Base-by-base conservation (phyloP, 2,888 invertebrate species). In the Portevinia maculata region DNA sequence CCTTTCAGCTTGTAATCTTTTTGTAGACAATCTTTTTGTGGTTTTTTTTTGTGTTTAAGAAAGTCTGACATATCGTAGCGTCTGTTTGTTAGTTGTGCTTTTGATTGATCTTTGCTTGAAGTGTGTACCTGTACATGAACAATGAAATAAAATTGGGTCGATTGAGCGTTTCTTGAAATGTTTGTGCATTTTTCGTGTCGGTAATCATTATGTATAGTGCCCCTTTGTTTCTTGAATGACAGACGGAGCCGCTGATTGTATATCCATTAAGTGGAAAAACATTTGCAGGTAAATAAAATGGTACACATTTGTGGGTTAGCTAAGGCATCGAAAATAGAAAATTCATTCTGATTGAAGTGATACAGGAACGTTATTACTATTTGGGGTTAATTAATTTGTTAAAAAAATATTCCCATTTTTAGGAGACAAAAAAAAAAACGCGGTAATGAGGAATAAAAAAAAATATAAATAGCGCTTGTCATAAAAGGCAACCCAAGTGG, bases 111-210 rank as follows among this genome's bases (percentile, higher is more conserved):
- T 67, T 67, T 79, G 62, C 32, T 69, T 48, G 41, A 34, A 41
- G 67, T 57, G 34, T 48, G 53, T 67, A n/a, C n/a, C n/a, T n/a
- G 19, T 19, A 44, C 17, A 41, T 48, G 24, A 15, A 62, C 15
- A 24, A 32, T 39, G 24, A 15, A 48, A 53, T 13, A 50, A 44
- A 78, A 79, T 60, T 74, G 17, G 79, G 79, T 79, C 79, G 74
- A 74, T 57, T 55, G 55, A 71, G 8, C 21, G 46, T 39, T 7
- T 7, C 15, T 39, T 7, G 28, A 37, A 37, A 59, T 52, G 57
- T 75, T 30, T 48, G 44, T 55, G 55, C 8, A 55, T 19, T 39
- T 55, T 53, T 59, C 6, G 57, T 60, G 44, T 41, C 52, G 19
- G 30, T 67, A 59, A 52, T 67, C 59, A 59, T 1, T 41, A 19